Evolutionary conservation across 2,797 vertebrate species (phyloP).

Genomic region (Pristis pectinata): DNA sequence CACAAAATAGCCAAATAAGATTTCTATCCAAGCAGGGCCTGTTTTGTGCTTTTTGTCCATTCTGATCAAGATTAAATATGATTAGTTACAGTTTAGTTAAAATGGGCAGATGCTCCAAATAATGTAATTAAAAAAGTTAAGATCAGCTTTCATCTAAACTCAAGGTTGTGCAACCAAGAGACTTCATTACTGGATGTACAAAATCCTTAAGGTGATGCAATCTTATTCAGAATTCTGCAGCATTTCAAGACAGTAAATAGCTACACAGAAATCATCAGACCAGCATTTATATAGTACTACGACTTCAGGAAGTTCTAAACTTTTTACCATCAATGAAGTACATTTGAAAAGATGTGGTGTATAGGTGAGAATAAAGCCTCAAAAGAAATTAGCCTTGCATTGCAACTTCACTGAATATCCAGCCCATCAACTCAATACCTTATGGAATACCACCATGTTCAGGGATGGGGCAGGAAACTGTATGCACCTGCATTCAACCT

Average conservation of each 20-base stretch:
- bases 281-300: background rate
- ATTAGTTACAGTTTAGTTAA: background rate
- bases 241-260: background rate
- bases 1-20: too few relatives aligned
- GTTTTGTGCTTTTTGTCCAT: background rate
- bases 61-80: background rate
- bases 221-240: background rate
- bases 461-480: too few relatives aligned
- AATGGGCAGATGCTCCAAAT: background rate
- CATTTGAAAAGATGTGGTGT: background rate
- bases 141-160: background rate
- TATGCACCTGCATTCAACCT: too few relatives aligned
- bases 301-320: background rate
- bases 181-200: background rate
- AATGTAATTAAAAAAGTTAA: background rate
- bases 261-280: background rate
- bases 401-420: background rate
- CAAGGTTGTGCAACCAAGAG: background rate
- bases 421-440: too few relatives aligned
- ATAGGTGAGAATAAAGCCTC: background rate
- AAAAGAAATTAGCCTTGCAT: background rate
- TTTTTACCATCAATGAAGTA: background rate
- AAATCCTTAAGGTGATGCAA: background rate
- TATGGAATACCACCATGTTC: too few relatives aligned
- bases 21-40: background rate